phyloP scores from a whole-genome alignment of 1,140 invertebrate genomes.

The Holotrichia oblita region DNA sequence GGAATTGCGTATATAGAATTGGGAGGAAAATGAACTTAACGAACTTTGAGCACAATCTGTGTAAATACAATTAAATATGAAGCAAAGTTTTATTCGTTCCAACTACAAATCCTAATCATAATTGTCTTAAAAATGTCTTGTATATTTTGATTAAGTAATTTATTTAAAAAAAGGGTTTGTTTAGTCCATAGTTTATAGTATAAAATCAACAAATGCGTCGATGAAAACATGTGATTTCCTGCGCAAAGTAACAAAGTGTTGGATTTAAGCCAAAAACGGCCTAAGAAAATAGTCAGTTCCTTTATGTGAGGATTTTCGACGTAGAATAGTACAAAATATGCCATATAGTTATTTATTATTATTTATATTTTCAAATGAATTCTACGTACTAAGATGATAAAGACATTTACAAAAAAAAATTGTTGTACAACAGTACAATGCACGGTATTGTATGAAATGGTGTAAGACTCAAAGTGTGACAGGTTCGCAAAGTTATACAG shows the following conservation, averaged over 20 bases:
- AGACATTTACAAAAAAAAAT: no score
- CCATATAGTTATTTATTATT: conserved; percentile 3
- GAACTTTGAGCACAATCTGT: background rate
- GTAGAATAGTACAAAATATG: background rate
- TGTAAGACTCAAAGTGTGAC: no score
- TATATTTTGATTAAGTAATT: background rate
- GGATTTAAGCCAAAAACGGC: background rate
- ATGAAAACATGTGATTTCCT: conserved; percentile 2
- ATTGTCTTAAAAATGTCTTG: background rate
- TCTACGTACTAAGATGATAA: no score
- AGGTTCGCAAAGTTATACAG: no score
- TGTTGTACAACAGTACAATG: no score
- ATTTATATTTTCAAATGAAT: no score
- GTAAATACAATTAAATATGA: no score
- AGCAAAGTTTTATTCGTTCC: background rate
- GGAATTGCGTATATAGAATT: conserved; percentile 12
- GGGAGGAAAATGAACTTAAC: background rate
- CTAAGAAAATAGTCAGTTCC: background rate
- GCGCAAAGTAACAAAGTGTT: background rate
- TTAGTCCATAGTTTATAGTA: background rate
- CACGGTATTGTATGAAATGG: no score
- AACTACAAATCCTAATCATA: background rate
- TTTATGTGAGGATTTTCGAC: background rate
- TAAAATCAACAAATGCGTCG: background rate
- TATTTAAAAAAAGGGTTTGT: background rate